Percentiles rank a stretch among this genome's conserved stretches.
Conservation (phyloP, 2,888 invertebrate species). For the Aethes cnicana region DNA sequence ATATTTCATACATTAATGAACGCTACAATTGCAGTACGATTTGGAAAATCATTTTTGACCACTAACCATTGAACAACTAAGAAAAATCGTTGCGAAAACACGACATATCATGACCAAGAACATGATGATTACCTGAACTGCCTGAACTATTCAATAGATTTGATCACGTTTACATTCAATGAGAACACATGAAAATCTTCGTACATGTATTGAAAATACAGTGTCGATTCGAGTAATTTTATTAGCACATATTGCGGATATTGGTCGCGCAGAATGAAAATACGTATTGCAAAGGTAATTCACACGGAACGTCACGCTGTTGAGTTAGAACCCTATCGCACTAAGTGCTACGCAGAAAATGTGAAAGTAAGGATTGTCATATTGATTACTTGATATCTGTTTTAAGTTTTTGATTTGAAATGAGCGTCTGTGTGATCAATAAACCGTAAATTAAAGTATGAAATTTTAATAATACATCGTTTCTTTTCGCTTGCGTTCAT, state of each 20-base stretch:
- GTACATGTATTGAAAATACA: neutral
- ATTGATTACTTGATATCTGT: too few relatives aligned
- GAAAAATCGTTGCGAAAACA: conserved; percentile 3
- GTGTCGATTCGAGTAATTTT: neutral
- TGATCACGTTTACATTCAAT: neutral
- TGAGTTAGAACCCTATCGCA: conserved; percentile 40
- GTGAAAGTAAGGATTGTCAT: too few relatives aligned
- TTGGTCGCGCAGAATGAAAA: conserved; percentile 13
- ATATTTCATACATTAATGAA: too few relatives aligned
- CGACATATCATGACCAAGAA: neutral
- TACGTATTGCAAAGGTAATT: conserved; percentile 13
- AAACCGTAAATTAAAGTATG: too few relatives aligned
- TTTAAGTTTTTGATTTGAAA: too few relatives aligned
- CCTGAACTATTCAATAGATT: neutral
- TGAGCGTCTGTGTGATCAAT: too few relatives aligned
- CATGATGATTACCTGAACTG: conserved; percentile 8
- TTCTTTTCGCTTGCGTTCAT: too few relatives aligned
- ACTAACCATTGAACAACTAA: conserved; percentile 1
- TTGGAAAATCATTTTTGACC: neutral
- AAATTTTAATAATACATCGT: too few relatives aligned
- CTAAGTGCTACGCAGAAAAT: conserved; percentile 12
- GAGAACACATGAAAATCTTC: neutral
- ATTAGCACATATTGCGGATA: conserved; percentile 15
- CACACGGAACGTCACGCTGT: conserved; percentile 27
- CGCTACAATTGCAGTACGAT: too few relatives aligned